A percentile compares a stretch with the other conserved stretches of the same genome.
Evolutionary conservation across 53 echinoderm and acorn worm genomes (phyloP).

Genomic region (Luidia sarsii): DNA sequence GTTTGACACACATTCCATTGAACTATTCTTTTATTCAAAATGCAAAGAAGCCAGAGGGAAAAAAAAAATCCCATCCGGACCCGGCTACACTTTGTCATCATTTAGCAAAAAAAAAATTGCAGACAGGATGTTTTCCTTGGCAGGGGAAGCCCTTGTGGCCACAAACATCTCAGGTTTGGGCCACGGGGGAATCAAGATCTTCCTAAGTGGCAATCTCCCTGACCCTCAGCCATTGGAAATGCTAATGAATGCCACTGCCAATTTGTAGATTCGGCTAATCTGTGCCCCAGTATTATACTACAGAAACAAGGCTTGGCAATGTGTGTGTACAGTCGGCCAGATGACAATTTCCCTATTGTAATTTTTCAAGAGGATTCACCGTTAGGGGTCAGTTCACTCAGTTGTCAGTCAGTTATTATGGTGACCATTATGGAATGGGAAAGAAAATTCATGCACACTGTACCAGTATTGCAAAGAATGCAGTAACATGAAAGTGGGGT

Average conservation of each 20-base stretch:
- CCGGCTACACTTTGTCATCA: conserved; percentile 28
- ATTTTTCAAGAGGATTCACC: too few species aligned
- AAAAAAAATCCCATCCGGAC: neutral
- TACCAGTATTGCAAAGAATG: too few species aligned
- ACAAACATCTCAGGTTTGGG: neutral
- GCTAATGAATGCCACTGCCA: conserved; percentile 35
- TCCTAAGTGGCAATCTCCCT: conserved; percentile 22
- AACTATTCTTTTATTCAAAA: conserved; percentile 22
- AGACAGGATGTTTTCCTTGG: conserved; percentile 27
- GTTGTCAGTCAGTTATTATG: too few species aligned
- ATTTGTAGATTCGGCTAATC: too few species aligned
- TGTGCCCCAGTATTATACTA: too few species aligned
- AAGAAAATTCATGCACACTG: too few species aligned
- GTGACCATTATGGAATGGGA: too few species aligned
- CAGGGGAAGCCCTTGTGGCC: neutral
- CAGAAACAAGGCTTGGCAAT: too few species aligned
- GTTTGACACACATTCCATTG: conserved; percentile 34
- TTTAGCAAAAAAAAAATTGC: conserved; percentile 1
- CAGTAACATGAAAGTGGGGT: too few species aligned
- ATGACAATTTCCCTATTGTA: too few species aligned
- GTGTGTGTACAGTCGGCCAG: too few species aligned
- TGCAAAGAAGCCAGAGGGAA: conserved; percentile 2
- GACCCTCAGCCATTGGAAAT: neutral
- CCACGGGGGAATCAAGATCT: neutral
- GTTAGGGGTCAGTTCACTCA: too few species aligned